A percentile compares a stretch with the other conserved stretches of the same genome.
Conservation (phyloP, 2,888 invertebrate species). For the Leptinotarsa haldemani region DNA sequence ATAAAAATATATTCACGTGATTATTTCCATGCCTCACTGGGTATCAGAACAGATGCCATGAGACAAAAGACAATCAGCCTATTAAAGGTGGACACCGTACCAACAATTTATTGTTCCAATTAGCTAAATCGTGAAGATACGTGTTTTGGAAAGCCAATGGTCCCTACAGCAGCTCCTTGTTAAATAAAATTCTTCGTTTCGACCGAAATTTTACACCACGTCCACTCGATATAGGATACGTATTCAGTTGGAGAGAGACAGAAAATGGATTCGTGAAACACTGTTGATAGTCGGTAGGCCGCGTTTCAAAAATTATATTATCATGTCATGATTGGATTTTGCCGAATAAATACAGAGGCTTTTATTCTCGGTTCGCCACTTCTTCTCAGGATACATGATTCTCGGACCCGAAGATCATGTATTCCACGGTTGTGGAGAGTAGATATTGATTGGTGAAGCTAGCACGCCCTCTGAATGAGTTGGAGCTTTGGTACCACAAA, state of each 20-base stretch:
- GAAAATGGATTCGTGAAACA: constrained; percentile 14
- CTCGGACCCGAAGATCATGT: too few relatives aligned
- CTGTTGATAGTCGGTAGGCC: constrained; percentile 24
- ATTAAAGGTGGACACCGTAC: constrained; percentile 67
- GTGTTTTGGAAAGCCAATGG: constrained; percentile 67
- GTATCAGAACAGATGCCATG: constrained; percentile 64
- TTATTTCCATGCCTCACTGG: constrained; percentile 59
- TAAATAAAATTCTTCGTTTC: constrained; percentile 52
- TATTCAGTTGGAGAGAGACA: constrained; percentile 26
- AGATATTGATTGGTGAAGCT: too few relatives aligned
- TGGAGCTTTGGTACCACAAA: too few relatives aligned
- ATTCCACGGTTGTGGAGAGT: too few relatives aligned
- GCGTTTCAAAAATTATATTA: neutral
- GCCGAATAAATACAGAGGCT: too few relatives aligned
- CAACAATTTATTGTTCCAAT: constrained; percentile 70
- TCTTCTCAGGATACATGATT: too few relatives aligned
- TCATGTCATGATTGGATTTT: neutral
- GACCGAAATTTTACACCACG: constrained; percentile 43
- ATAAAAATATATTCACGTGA: constrained; percentile 42
- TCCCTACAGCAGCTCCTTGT: constrained; percentile 57
- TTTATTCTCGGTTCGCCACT: too few relatives aligned
- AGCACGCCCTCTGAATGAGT: too few relatives aligned
- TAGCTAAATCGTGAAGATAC: constrained; percentile 69
- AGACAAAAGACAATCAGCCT: constrained; percentile 67
- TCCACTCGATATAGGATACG: constrained; percentile 31